A percentile compares a stretch with the other conserved stretches of the same genome.
phyloP scores from a whole-genome alignment of 2,113 vertebrate species.

The Heterotilapia buettikoferi region DNA sequence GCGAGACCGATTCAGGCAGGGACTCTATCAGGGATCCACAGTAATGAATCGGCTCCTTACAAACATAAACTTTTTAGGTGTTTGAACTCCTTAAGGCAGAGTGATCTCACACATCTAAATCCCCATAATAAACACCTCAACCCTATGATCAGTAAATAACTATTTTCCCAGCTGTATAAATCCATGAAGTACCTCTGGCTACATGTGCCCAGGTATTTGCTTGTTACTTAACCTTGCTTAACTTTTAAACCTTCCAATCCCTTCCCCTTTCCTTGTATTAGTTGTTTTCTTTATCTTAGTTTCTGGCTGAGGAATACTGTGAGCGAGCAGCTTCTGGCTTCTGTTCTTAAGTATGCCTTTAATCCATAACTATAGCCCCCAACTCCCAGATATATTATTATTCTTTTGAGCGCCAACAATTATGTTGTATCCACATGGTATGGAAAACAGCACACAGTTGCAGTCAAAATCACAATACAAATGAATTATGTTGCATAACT shows the following conservation, averaged over 20 bases:
- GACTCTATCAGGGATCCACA: background rate
- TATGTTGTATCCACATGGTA: background rate
- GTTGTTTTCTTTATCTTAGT: background rate
- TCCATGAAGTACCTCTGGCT: background rate
- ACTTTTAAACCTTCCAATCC: background rate
- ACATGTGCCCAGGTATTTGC: background rate
- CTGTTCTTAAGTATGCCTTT: background rate
- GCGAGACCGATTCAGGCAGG: background rate
- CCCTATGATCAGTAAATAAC: background rate
- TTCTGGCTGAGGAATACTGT: background rate
- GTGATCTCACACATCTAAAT: background rate
- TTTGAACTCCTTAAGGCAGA: background rate
- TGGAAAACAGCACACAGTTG: background rate
- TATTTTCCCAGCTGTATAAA: background rate
- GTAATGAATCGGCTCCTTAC: background rate
- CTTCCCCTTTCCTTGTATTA: background rate
- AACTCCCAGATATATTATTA: background rate
- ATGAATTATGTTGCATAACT: background rate
- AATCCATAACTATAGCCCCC: background rate
- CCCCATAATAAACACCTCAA: background rate
- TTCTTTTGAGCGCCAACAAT: background rate
- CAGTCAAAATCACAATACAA: background rate
- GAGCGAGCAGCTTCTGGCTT: background rate
- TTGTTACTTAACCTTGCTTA: background rate
- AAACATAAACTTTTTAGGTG: background rate